Percentiles rank a stretch among this genome's conserved stretches.
These are phyloP conservation scores for Spialia ferax DNA, from an alignment of 2,888 invertebrate genomes.

Conservation along the genomic window DNA sequence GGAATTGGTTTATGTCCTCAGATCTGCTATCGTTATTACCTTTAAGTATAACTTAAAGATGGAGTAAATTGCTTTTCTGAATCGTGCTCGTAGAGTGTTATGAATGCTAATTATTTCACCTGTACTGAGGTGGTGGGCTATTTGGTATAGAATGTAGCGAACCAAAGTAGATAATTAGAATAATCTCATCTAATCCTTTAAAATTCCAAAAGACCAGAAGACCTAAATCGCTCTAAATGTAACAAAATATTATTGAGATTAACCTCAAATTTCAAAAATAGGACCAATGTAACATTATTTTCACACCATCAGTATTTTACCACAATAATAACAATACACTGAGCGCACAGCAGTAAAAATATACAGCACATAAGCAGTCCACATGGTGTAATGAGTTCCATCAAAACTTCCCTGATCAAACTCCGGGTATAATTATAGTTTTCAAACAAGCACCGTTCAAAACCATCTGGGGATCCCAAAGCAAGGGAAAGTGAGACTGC, in stretches of 20 bases:
- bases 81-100: not conserved
- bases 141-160: too few relatives aligned
- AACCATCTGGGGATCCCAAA: constrained; percentile 39
- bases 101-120: not conserved
- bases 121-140: too few relatives aligned
- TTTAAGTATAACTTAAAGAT: not conserved
- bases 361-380: not conserved
- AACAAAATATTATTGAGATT: too few relatives aligned
- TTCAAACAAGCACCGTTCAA: constrained; percentile 9
- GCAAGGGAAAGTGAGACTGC: constrained; percentile 50
- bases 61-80: not conserved
- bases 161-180: too few relatives aligned
- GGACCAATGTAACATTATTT: too few relatives aligned
- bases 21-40: not conserved
- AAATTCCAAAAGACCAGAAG: too few relatives aligned
- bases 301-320: not conserved
- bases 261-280: too few relatives aligned
- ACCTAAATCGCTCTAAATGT: too few relatives aligned
- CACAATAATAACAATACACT: not conserved
- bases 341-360: not conserved
- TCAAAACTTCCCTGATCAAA: constrained; percentile 8
- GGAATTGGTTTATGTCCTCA: too few relatives aligned
- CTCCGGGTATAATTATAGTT: constrained; percentile 17
- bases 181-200: too few relatives aligned
- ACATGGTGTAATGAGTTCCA: not conserved